Base-by-base conservation (phyloP, 2,888 invertebrate genomes). In the Pharmacophagus antenor region DNA sequence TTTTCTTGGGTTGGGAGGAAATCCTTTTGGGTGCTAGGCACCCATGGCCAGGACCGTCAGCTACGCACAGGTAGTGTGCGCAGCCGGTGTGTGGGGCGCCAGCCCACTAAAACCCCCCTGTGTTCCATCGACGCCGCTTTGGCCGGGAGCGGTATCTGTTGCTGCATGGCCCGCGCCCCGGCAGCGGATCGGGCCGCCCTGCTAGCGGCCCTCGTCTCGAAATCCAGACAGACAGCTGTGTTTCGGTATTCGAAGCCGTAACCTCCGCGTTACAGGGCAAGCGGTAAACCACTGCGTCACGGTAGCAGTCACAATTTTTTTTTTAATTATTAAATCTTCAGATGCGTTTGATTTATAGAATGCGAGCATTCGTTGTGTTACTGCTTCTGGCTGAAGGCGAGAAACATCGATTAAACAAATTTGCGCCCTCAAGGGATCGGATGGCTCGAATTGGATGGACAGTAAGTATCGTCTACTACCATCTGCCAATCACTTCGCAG, bases 391-490 rank as follows among this genome's bases (percentile, higher is more conserved):
- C 48, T 21, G 23, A 6, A 20, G 51, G 58, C 52, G 17, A 47
- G 17, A 44, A 22, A 47, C 58, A 55, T 37, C 27, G 44, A 15
- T 22, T 54, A 27, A 20, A 41, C 46, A 31, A 31, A 31, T 22
- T 46, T 15, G 20, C 15, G 23, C 50, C 55, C 60, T 41, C 46
- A 23, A 41, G 56, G 51, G 37, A 51, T 22, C 21, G 22, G 37
- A 31, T 61, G 37, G 42, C 21, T 37, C 47, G 37, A 51, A 23
- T 51, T 25, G 12, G 56, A 56, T 61, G 27, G 60, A 61, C 60
- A 61, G 56, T 61, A 61, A 61, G 54, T 52, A 61, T 22, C 56
- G 60, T 61, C 47, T 61, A 41, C 60, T 50, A 51, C 47, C 47
- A 51, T 61, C 56, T 61, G 60, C 18, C 60, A 47, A 51, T 61